Conservation (phyloP, 2,113 vertebrate species). For the Xyliphius kryptos region DNA sequence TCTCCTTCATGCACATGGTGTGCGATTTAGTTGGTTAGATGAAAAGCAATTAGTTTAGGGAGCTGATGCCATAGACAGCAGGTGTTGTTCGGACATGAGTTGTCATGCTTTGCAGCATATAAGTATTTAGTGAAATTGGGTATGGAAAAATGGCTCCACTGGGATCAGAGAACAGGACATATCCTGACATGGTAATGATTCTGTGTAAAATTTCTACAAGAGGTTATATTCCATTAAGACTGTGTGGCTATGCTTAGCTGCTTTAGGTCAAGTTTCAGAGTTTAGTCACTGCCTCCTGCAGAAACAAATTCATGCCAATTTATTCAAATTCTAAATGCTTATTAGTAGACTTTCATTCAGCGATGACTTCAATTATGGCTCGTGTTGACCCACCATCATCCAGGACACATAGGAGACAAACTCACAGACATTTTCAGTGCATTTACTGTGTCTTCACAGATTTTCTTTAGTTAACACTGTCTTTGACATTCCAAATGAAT, state of each 20-base stretch:
- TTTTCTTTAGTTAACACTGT: too few relatives aligned
- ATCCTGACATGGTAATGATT: constrained; percentile 24
- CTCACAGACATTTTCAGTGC: too few relatives aligned
- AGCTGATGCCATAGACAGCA: constrained; percentile 42
- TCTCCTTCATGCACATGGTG: too few relatives aligned
- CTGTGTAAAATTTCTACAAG: constrained; percentile 15
- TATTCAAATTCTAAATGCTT: constrained; percentile 15
- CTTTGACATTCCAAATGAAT: too few relatives aligned
- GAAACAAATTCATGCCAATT: constrained; percentile 21
- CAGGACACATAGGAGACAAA: too few relatives aligned
- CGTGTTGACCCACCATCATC: too few relatives aligned
- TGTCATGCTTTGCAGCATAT: constrained; percentile 57
- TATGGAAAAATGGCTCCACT: constrained; percentile 24
- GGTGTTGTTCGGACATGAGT: constrained; percentile 39
- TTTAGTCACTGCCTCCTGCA: constrained; percentile 17
- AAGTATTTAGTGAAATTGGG: constrained; percentile 59
- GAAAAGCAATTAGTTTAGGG: constrained; percentile 58
- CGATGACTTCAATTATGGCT: too few relatives aligned
- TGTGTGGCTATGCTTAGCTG: constrained; percentile 7
- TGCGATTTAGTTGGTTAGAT: constrained; percentile 7
- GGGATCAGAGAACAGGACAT: constrained; percentile 11
- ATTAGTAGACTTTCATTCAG: constrained; percentile 11
- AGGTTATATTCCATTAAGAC: background rate
- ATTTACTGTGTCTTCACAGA: too few relatives aligned
- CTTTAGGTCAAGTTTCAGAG: constrained; percentile 27